Evolutionary conservation across 2,888 invertebrate genomes (phyloP).

Genomic region (Cremastinae sp.): DNA sequence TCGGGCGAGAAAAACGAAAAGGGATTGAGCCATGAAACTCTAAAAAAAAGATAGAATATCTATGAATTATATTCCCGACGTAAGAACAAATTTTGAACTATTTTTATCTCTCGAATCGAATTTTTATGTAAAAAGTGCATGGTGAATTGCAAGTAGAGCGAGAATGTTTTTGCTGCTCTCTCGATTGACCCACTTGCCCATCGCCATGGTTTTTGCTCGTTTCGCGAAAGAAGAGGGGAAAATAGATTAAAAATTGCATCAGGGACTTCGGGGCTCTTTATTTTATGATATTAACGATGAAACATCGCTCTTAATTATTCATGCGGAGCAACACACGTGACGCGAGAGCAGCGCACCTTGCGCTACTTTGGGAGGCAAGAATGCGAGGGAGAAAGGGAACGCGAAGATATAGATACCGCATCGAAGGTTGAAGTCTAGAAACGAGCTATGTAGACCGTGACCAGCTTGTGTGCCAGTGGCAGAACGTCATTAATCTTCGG

Average conservation of each 20-base stretch:
- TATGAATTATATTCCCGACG: no score
- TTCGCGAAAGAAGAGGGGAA: neutral
- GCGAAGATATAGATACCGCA: slow-evolving; percentile 68
- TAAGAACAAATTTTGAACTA: neutral
- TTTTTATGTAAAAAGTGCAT: no score
- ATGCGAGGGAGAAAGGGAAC: slow-evolving; percentile 24
- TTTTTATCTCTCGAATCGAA: neutral
- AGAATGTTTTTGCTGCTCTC: neutral
- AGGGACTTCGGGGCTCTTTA: slow-evolving; percentile 60
- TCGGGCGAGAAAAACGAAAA: no score
- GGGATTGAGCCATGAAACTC: no score
- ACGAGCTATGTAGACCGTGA: slow-evolving; percentile 56
- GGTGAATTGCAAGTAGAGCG: no score
- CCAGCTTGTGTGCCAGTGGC: slow-evolving; percentile 66
- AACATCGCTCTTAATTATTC: slow-evolving; percentile 72
- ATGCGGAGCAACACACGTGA: slow-evolving; percentile 63
- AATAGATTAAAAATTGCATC: slow-evolving; percentile 9
- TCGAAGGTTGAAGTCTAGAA: slow-evolving; percentile 64
- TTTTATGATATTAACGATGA: slow-evolving; percentile 64
- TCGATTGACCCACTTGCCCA: slow-evolving; percentile 10
- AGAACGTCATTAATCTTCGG: slow-evolving; percentile 73
- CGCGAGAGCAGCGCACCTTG: slow-evolving; percentile 49
- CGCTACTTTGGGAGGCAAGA: slow-evolving; percentile 34
- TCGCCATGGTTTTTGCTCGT: neutral
- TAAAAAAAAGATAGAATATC: no score